A percentile compares a stretch with the other conserved stretches of the same genome.
Conservation (phyloP, 2,797 vertebrate genomes). For the Poeciliopsis gracilis region DNA sequence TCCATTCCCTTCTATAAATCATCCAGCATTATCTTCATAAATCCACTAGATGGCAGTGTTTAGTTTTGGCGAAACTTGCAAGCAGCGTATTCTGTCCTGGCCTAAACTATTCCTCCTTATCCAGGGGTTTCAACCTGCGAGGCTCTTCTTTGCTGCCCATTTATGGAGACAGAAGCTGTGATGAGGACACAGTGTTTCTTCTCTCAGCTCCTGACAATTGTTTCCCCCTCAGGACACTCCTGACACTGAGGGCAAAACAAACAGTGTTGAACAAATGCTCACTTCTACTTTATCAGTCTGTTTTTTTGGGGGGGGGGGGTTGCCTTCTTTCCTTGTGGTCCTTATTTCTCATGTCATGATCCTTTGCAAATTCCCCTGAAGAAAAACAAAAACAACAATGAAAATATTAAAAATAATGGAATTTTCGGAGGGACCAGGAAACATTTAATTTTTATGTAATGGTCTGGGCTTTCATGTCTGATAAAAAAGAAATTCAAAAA, state of each 20-base stretch:
- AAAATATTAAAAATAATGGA: background rate
- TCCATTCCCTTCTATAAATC: background rate
- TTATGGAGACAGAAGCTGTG: background rate
- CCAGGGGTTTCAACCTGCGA: background rate
- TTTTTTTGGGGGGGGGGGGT: too few relatives aligned
- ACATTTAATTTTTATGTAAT: background rate
- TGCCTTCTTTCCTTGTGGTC: background rate
- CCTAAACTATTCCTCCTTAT: background rate
- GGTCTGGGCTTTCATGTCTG: background rate
- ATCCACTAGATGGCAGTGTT: slow-evolving; percentile 1
- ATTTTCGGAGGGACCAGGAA: background rate
- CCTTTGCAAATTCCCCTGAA: background rate
- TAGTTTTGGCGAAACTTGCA: background rate
- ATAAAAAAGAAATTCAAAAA: too few relatives aligned
- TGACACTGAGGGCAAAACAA: background rate
- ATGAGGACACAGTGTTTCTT: background rate
- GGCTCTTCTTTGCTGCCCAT: background rate
- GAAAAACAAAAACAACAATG: background rate
- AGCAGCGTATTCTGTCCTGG: background rate
- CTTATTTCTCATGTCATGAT: background rate
- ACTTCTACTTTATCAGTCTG: background rate
- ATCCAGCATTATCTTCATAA: background rate
- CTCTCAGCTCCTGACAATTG: background rate
- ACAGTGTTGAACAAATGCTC: background rate
- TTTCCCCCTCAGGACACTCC: background rate